Percentiles rank a stretch among this genome's conserved stretches.
Conservation (phyloP, 2,888 invertebrate species). For the Criorhina ranunculi region DNA sequence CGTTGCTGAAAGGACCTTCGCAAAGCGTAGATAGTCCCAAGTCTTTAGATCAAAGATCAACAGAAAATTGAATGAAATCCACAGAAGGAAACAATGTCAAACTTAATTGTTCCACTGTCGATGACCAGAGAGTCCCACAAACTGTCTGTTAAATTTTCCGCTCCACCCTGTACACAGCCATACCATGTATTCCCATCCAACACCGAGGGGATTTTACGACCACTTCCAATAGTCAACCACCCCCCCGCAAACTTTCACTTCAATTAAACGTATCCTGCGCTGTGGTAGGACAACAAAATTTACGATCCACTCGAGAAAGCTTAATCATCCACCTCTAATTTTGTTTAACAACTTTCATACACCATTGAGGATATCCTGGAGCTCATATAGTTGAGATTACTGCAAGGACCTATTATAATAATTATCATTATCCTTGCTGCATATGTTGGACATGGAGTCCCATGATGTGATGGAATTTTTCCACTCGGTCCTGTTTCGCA, state of each 20-base stretch:
- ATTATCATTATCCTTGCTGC: conserved; percentile 32
- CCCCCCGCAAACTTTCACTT: conserved; percentile 6
- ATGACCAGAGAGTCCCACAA: no score
- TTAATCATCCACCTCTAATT: conserved; percentile 74
- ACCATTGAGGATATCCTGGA: conserved; percentile 61
- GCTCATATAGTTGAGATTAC: conserved; percentile 27
- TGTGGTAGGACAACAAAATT: conserved; percentile 38
- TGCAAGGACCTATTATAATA: conserved; percentile 37
- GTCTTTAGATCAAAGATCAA: no score
- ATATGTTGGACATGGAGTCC: not conserved
- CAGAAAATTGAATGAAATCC: no score
- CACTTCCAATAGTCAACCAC: conserved; percentile 37
- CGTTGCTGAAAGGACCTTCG: no score
- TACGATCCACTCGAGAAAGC: conserved; percentile 71
- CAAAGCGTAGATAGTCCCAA: no score
- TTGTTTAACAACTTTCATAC: conserved; percentile 68
- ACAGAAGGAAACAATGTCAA: no score
- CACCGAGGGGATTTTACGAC: conserved; percentile 31
- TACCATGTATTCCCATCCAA: conserved; percentile 1
- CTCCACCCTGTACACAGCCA: not conserved
- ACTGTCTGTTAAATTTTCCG: not conserved
- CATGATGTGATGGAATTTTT: conserved; percentile 11
- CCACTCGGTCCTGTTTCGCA: conserved; percentile 25
- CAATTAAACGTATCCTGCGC: conserved; percentile 22
- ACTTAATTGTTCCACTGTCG: no score